phyloP scores from a whole-genome alignment of 2,888 invertebrate genomes.

The Peribatodes rhomboidaria region DNA sequence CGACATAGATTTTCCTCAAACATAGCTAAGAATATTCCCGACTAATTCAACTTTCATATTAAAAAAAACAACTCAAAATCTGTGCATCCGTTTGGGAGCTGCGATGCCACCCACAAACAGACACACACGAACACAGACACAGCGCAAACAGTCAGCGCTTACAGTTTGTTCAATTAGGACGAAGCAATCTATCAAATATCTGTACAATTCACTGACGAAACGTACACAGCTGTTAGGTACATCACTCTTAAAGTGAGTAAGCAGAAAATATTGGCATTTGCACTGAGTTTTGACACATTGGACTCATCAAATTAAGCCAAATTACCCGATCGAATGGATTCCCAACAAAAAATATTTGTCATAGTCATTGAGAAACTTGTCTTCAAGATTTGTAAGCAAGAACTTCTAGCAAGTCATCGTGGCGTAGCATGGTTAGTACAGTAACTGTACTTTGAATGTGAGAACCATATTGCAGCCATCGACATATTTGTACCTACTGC shows the following conservation, averaged over 20 bases:
- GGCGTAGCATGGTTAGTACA: background rate
- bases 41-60: too few species aligned
- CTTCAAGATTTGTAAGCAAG: background rate
- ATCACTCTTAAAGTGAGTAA: background rate
- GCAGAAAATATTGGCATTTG: background rate
- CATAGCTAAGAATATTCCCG: too few species aligned
- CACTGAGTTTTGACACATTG: background rate
- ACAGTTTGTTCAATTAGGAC: too few species aligned
- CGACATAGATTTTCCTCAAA: too few species aligned
- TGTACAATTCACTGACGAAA: background rate
- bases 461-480: background rate
- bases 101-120: too few species aligned
- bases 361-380: background rate
- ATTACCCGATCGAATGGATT: background rate
- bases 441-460: conserved; percentile 3
- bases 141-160: too few species aligned
- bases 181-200: too few species aligned
- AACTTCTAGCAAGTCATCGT: background rate
- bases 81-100: too few species aligned
- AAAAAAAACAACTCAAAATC: too few species aligned
- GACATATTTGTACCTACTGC: too few species aligned
- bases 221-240: background rate
- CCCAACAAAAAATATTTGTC: conserved; percentile 2
- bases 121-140: too few species aligned
- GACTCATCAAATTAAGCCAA: conserved; percentile 2